These are phyloP conservation scores for Clarias pachynema DNA, from an alignment of 2,797 vertebrate species.

Conservation along the genomic window DNA sequence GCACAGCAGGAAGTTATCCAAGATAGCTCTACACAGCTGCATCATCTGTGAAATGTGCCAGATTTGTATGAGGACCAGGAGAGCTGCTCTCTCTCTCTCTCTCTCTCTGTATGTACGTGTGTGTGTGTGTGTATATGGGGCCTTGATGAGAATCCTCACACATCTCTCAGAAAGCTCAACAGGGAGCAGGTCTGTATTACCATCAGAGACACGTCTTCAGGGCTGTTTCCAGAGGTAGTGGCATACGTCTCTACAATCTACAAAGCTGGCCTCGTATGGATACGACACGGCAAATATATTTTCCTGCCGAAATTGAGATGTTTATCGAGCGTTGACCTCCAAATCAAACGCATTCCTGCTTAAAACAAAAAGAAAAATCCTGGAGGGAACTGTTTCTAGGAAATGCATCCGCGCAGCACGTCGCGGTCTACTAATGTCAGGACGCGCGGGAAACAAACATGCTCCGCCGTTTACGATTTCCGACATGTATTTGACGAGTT, in stretches of 20 bases:
- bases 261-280: not conserved
- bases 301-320: not conserved
- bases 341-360: not conserved
- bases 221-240: not conserved
- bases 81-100: not conserved
- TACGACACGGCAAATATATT: not conserved
- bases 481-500: not conserved
- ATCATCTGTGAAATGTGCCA: constrained; percentile 18
- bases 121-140: not conserved
- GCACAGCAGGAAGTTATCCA: not conserved
- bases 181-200: constrained; percentile 31
- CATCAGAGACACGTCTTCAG: not conserved
- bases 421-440: not conserved
- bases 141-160: constrained; percentile 2
- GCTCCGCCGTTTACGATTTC: not conserved
- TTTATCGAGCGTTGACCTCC: not conserved
- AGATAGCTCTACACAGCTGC: not conserved
- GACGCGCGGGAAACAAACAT: not conserved
- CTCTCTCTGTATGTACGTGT: not conserved
- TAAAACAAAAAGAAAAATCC: not conserved
- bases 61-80: constrained; percentile 15
- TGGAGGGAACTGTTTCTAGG: not conserved
- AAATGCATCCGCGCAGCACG: not conserved
- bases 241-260: not conserved
- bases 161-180: constrained; percentile 11